Conservation (phyloP, 2,888 invertebrate genomes). For the Achlya flavicornis region DNA sequence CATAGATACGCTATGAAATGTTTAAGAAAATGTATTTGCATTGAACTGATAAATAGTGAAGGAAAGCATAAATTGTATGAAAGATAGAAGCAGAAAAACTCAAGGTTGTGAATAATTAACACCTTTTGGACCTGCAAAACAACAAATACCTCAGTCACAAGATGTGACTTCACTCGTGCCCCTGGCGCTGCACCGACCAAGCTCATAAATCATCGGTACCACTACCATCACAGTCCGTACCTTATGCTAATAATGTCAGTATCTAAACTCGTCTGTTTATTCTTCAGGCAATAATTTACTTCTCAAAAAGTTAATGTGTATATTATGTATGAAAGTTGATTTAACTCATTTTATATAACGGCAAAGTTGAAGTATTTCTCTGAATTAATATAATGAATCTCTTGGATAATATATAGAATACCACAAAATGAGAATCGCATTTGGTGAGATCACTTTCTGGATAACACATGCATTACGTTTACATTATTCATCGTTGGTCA, state of each 20-base stretch:
- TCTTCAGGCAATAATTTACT: background rate
- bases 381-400: no score
- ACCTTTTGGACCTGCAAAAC: background rate
- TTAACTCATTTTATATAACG: no score
- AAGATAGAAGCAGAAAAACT: background rate
- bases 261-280: background rate
- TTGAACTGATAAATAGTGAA: background rate
- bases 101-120: background rate
- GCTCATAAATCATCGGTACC: constrained; percentile 53
- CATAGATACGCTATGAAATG: background rate
- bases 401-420: no score
- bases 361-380: no score
- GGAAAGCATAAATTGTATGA: background rate
- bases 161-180: constrained; percentile 22
- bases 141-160: constrained; percentile 19
- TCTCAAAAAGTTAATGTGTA: no score
- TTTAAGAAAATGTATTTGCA: background rate
- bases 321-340: no score
- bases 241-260: background rate
- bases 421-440: no score
- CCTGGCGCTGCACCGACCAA: constrained; percentile 10
- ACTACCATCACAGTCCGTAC: constrained; percentile 15
- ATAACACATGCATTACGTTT: no score
- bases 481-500: no score
- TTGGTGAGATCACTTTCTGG: no score